Percentiles rank a stretch among this genome's conserved stretches.
Evolutionary conservation across 1,140 invertebrate genomes (phyloP).

Genomic region (Pseudomyrmex flavicornis): DNA sequence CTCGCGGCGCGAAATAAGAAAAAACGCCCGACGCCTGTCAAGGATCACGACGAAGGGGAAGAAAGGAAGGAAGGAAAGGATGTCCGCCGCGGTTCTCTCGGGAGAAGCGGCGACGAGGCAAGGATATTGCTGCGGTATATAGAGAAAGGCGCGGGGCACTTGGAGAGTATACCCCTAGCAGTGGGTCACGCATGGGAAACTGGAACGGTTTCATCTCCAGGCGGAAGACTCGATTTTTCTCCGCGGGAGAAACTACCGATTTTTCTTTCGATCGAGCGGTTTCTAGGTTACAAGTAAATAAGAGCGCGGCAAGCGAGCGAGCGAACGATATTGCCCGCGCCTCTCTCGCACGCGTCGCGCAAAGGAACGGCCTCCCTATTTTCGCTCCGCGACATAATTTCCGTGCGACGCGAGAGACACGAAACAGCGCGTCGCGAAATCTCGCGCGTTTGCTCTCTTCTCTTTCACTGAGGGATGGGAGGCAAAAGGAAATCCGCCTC

Average conservation of each 20-base stretch:
- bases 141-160: slow-evolving; percentile 12
- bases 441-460: neutral
- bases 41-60: neutral
- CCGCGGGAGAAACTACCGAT: slow-evolving; percentile 70
- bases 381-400: slow-evolving; percentile 54
- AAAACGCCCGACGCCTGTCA: slow-evolving; percentile 5
- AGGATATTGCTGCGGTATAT: slow-evolving; percentile 28
- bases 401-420: slow-evolving; percentile 2
- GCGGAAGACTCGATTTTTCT: slow-evolving; percentile 70
- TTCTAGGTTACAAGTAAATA: slow-evolving; percentile 61
- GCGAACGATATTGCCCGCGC: neutral
- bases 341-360: slow-evolving; percentile 1
- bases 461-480: neutral
- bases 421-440: neutral
- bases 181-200: slow-evolving; percentile 72
- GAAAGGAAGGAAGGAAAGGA: slow-evolving; percentile 4
- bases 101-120: slow-evolving; percentile 13
- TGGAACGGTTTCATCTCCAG: slow-evolving; percentile 70
- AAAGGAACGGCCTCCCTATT: slow-evolving; percentile 38
- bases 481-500: neutral
- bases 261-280: slow-evolving; percentile 64
- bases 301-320: slow-evolving; percentile 27
- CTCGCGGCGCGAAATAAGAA: slow-evolving; percentile 39
- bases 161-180: slow-evolving; percentile 37
- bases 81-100: neutral